These are phyloP conservation scores for Pao palembangensis DNA, from an alignment of 2,113 vertebrate genomes.

Conservation along the genomic window DNA sequence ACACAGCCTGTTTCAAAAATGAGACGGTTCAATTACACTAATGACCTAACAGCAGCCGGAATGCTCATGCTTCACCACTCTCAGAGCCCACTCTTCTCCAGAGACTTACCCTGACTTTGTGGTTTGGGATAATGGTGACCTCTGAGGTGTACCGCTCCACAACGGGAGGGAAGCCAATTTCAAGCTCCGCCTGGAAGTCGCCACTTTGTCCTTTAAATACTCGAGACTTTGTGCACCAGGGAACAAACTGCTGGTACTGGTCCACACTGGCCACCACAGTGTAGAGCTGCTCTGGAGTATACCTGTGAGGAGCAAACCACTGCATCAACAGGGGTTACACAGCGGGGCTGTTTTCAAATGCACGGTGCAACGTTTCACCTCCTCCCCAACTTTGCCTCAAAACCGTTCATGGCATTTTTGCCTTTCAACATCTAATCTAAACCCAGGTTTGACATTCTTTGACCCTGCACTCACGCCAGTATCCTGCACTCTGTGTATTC, in stretches of 20 bases:
- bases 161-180: constrained; percentile 78
- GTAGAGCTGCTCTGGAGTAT: constrained; percentile 75
- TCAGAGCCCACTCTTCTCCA: too few relatives aligned
- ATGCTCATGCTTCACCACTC: too few relatives aligned
- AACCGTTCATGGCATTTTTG: too few relatives aligned
- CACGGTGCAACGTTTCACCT: too few relatives aligned
- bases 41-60: too few relatives aligned
- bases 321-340: not conserved
- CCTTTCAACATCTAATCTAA: too few relatives aligned
- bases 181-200: constrained; percentile 58
- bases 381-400: too few relatives aligned
- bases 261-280: constrained; percentile 70
- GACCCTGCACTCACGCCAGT: constrained; percentile 55
- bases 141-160: constrained; percentile 74
- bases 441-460: too few relatives aligned
- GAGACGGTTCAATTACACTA: not conserved
- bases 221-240: constrained; percentile 78
- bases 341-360: not conserved
- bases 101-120: constrained; percentile 72
- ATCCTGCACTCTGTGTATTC: constrained; percentile 70
- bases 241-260: constrained; percentile 76
- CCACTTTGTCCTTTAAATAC: constrained; percentile 43
- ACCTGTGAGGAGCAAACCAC: constrained; percentile 51
- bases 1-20: constrained; percentile 71
- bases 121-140: constrained; percentile 69